These are phyloP conservation scores for Pelobates cultripes DNA, from an alignment of 2,797 vertebrate genomes.

Conservation along the genomic window DNA sequence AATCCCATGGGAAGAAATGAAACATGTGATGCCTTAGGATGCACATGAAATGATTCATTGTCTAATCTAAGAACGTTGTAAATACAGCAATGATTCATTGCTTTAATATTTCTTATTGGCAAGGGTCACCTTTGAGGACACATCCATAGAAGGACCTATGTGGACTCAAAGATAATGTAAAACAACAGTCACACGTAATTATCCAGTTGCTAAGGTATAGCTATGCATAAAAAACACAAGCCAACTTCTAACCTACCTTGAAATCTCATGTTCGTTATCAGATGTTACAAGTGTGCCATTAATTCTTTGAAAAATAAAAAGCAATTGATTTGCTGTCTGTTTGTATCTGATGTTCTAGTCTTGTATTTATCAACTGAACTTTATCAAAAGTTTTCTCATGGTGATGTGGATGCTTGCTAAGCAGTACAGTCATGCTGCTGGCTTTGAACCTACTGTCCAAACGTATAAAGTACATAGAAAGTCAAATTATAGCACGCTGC, in stretches of 20 bases:
- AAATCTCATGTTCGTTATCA: not conserved
- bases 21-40: slow-evolving; percentile 44
- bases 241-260: not conserved
- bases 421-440: not conserved
- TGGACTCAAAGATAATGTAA: slow-evolving; percentile 41
- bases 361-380: not conserved
- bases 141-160: slow-evolving; percentile 36
- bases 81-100: slow-evolving; percentile 50
- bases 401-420: not conserved
- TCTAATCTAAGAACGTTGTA: slow-evolving; percentile 46
- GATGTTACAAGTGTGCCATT: not conserved
- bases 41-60: slow-evolving; percentile 53
- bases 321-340: not conserved
- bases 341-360: not conserved
- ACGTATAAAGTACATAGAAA: not conserved
- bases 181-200: slow-evolving; percentile 40
- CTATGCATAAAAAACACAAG: slow-evolving; percentile 22
- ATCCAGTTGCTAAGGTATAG: slow-evolving; percentile 28
- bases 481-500: not conserved
- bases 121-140: slow-evolving; percentile 42
- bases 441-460: not conserved
- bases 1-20: slow-evolving; percentile 27
- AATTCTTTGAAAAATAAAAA: not conserved
- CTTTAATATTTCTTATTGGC: slow-evolving; percentile 49
- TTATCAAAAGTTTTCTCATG: not conserved